These are phyloP conservation scores for Lepilemur ruficaudatus DNA, from an alignment of 2,797 vertebrate genomes.

Conservation along the genomic window DNA sequence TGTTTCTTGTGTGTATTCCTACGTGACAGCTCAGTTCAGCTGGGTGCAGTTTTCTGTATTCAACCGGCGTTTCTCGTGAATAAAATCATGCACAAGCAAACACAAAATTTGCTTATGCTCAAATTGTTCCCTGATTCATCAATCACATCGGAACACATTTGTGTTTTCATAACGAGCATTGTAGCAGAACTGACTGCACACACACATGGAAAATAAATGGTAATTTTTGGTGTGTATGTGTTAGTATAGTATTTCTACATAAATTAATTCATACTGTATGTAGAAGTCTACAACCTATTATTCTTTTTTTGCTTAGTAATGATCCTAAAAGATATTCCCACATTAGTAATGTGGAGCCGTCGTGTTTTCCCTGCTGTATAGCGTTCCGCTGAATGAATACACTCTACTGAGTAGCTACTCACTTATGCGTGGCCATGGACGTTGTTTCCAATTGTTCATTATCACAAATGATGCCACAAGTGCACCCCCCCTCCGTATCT, in stretches of 20 bases:
- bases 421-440: background rate
- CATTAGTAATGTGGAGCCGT: background rate
- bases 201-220: background rate
- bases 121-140: background rate
- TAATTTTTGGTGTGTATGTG: background rate
- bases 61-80: background rate
- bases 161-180: slow-evolving; percentile 4
- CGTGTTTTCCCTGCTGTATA: background rate
- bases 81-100: background rate
- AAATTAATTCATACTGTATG: background rate
- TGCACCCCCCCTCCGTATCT: background rate
- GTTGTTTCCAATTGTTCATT: background rate
- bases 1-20: background rate
- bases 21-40: background rate
- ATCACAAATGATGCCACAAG: background rate
- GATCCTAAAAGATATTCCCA: background rate
- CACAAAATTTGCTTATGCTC: background rate
- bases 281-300: background rate
- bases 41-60: background rate
- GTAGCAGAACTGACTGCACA: background rate
- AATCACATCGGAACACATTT: background rate
- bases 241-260: background rate
- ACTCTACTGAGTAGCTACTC: no score
- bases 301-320: background rate
- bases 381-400: no score